Base-by-base conservation (phyloP, 2,797 vertebrate genomes). In the Ibycter americanus region DNA sequence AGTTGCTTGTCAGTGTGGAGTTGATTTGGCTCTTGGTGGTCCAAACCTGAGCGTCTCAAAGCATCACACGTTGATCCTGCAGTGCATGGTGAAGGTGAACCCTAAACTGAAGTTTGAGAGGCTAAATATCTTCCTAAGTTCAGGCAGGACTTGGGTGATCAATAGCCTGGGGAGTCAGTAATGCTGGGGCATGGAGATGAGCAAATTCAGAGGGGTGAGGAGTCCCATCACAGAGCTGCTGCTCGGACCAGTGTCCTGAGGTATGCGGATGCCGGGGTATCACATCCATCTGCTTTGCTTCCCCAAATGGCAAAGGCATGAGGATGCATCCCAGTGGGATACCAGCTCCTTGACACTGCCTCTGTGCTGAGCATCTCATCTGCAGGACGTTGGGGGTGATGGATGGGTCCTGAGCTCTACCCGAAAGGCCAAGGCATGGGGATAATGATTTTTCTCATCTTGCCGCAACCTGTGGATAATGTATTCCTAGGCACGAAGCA, bases 401-500 rank as follows among this genome's bases (percentile, higher is more conserved):
- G 85, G 67, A 83, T 79, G 70, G 40, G 36, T 40, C 49, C 63
- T 56, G 71, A 93, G 80, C 55, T 61, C 51, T 46, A 10, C 63
- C 12, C 1, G 1, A 83, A 73, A 83, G 55, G 87, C 85, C 93
- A 25, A 27, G 42, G 49, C 49, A 8, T 0, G 0, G 7, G 40
- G 42, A 71, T 79, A 87, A 90, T 1, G 65, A 92, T 73, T 90
- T 83, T 68, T 40, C 70, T 70, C 36, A 4, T 82, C 77, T 90
- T 67, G 4, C 40, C 0, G 4, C 80, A 80, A 56, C 66, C 73
- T 63, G 67, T 4, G 5, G 70, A 15, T 97, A 95, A 96, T 68
- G 76, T 95, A 97, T 97, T 96, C 93, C 58, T 9, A n/a, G 55
- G 88, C 96, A 97, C 11, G 87, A 17, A 68, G 76, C 2, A 0